phyloP scores from a whole-genome alignment of 2,113 vertebrate species.

The Menidia beryllina region DNA sequence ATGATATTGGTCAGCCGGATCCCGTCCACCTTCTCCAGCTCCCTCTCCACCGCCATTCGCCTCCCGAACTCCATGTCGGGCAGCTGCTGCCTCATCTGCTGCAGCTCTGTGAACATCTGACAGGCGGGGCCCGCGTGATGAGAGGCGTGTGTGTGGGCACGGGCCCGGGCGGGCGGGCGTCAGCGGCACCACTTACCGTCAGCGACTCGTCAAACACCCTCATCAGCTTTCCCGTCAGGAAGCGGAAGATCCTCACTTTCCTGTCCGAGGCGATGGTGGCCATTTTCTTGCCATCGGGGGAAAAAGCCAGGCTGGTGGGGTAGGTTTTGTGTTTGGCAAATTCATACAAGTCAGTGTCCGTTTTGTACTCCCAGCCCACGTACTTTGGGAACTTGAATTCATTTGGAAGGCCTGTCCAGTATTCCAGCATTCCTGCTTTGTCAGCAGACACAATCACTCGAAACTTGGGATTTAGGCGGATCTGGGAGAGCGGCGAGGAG shows the following conservation, averaged over 20 bases:
- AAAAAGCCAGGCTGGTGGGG: conserved; percentile 92
- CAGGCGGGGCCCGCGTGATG: not conserved
- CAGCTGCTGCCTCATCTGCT: conserved; percentile 98
- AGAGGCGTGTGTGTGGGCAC: too few relatives aligned
- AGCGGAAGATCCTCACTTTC: conserved; percentile 97
- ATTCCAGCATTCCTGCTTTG: conserved; percentile 97
- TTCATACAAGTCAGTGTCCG: conserved; percentile 97
- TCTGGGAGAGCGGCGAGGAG: conserved; percentile 89
- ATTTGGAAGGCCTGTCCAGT: conserved; percentile 94
- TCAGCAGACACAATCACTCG: conserved; percentile 94
- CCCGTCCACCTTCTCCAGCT: conserved; percentile 95
- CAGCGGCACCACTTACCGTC: conserved; percentile 84
- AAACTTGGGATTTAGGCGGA: conserved; percentile 89
- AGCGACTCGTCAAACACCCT: conserved; percentile 96
- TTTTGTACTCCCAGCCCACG: conserved; percentile 95
- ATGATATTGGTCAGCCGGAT: conserved; percentile 94
- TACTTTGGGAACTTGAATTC: conserved; percentile 94
- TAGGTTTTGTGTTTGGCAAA: conserved; percentile 96
- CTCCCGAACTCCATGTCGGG: conserved; percentile 99
- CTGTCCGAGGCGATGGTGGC: conserved; percentile 94
- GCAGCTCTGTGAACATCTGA: conserved; percentile 98
- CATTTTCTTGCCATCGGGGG: conserved; percentile 94
- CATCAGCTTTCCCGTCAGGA: conserved; percentile 95
- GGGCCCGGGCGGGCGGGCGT: too few relatives aligned
- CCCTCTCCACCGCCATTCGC: conserved; percentile 96